These are phyloP conservation scores for Crocodylus rhombifer DNA, from an alignment of 2,797 vertebrate genomes.

Conservation along the genomic window DNA sequence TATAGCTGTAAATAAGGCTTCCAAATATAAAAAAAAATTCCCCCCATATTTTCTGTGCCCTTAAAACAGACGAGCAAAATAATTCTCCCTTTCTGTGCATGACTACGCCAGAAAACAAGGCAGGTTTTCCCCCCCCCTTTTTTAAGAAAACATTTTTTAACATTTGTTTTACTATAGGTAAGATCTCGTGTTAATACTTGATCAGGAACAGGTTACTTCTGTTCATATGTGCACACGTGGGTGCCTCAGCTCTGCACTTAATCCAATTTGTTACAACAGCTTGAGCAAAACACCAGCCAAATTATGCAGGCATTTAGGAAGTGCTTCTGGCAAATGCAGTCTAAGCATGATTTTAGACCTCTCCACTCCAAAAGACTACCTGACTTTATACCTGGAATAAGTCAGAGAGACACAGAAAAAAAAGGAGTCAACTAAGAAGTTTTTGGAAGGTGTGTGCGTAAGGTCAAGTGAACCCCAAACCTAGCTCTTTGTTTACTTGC, in stretches of 20 bases:
- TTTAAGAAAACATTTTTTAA: too few relatives aligned
- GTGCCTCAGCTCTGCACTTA: neutral
- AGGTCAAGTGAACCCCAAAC: neutral
- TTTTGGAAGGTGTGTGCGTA: too few relatives aligned
- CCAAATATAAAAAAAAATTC: too few relatives aligned
- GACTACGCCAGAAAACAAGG: neutral
- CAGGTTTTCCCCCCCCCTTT: neutral
- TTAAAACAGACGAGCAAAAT: neutral
- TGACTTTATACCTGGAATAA: neutral
- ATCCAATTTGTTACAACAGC: neutral
- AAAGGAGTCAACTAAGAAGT: neutral
- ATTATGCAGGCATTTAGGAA: neutral
- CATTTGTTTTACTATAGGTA: too few relatives aligned
- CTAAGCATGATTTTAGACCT: neutral
- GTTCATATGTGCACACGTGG: too few relatives aligned
- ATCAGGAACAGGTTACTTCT: neutral
- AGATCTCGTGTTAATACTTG: neutral
- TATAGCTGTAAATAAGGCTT: neutral
- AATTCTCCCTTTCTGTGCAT: neutral
- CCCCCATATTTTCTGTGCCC: neutral
- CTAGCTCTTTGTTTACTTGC: neutral
- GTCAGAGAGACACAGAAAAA: neutral
- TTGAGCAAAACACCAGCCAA: neutral
- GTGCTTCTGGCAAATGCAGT: neutral
- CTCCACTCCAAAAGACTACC: neutral